Percentiles rank a stretch among this genome's conserved stretches.
Evolutionary conservation across 2,113 vertebrate species (phyloP).

Genomic region (Melanerpes formicivorus): DNA sequence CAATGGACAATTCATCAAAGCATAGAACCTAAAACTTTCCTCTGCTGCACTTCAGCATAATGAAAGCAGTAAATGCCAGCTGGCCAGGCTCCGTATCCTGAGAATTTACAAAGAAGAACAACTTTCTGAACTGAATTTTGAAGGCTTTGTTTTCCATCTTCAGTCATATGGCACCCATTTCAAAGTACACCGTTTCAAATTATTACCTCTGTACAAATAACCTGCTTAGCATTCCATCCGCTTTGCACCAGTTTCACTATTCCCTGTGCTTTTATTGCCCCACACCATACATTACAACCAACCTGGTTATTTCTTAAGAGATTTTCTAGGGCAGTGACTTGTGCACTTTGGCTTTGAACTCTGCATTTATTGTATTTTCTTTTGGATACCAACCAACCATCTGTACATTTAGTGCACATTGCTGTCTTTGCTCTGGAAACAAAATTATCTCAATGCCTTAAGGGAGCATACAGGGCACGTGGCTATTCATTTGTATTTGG

Average conservation of each 20-base stretch:
- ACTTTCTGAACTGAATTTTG: background rate
- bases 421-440: background rate
- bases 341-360: conserved; percentile 13
- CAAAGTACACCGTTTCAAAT: conserved; percentile 5
- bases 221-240: conserved; percentile 10
- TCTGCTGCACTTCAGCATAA: background rate
- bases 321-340: background rate
- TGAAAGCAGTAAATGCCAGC: background rate
- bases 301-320: background rate
- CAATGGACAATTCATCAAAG: conserved; percentile 33
- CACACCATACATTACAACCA: background rate
- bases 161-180: background rate
- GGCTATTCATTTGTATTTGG: background rate
- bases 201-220: conserved; percentile 6
- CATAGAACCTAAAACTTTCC: background rate
- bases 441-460: background rate
- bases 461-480: background rate
- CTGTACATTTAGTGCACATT: background rate
- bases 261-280: background rate
- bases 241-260: background rate
- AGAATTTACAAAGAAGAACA: background rate
- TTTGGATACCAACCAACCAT: background rate
- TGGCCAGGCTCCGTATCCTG: background rate
- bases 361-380: background rate
- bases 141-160: background rate